These are phyloP conservation scores for Polypterus senegalus DNA, from an alignment of 2,113 vertebrate species.

Conservation along the genomic window DNA sequence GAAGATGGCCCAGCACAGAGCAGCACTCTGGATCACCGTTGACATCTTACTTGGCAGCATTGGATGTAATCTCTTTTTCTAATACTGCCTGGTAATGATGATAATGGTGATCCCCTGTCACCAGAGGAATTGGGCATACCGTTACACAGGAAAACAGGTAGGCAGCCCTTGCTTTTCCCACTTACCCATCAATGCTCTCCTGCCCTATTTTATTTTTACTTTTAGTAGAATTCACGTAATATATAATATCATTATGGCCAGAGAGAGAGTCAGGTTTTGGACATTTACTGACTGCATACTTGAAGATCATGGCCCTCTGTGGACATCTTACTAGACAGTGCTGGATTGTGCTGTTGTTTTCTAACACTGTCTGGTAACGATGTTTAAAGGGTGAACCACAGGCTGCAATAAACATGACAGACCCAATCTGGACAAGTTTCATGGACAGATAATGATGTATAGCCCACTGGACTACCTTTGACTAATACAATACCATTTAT, in stretches of 20 bases:
- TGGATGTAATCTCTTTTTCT: constrained; percentile 85
- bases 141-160: not conserved
- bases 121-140: constrained; percentile 19
- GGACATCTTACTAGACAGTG: constrained; percentile 98
- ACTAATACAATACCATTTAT: too few species aligned
- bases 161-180: too few species aligned
- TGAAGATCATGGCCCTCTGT: constrained; percentile 56
- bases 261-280: too few species aligned
- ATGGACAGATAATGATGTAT: too few species aligned
- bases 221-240: too few species aligned
- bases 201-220: too few species aligned
- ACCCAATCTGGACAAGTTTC: too few species aligned
- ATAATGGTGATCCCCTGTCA: constrained; percentile 62
- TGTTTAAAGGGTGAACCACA: constrained; percentile 80
- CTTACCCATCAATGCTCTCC: too few species aligned
- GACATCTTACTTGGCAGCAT: constrained; percentile 99
- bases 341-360: constrained; percentile 80
- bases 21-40: constrained; percentile 48
- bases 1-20: not conserved
- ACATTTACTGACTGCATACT: too few species aligned
- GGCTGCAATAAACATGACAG: constrained; percentile 3
- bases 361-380: constrained; percentile 99
- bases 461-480: too few species aligned
- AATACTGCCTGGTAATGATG: constrained; percentile 99
- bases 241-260: too few species aligned